Evolutionary conservation across 2,113 vertebrate species (phyloP), one percentile per base, ranked within the genome.

Genomic region (Equus przewalskii): DNA sequence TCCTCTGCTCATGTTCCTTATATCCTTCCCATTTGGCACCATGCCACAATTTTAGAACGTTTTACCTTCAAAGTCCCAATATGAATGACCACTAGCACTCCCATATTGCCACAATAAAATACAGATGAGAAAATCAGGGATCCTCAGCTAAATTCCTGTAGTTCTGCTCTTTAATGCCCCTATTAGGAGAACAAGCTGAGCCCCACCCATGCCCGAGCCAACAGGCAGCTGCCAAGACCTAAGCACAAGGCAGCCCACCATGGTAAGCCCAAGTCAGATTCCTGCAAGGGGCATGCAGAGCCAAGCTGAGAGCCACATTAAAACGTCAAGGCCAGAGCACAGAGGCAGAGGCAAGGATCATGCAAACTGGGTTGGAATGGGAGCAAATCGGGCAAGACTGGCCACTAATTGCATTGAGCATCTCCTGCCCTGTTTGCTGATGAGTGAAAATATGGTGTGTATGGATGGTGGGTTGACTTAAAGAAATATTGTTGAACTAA

Each of bases 111-210:
- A 76, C 33, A 88, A 44, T 24, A 69, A 87, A 56, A 87, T n/a
- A 78, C 30, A 91, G 60, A 64, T 75, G 65, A 96, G n/a, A 90
- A 92, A 49, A 82, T 56, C 58, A 79, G 62, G 54, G 26, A 36
- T 30, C 54, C 24, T 54, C 51, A 79, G 69, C 28, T 94, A 87
- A 67, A 56, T 83, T 54, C 33, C 80, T 83, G 15, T 8, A 79
- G 9, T 64, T 49, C 62, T 84, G 6, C 13, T 72, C 80, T 91
- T 69, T 87, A 92, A 80, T 65, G n/a, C 12, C 16, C 15, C 3
- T 15, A 9, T 44, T 64, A 93, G 62, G 51, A 83, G 51, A 69
- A 62, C 18, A 92, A 69, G 30, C 10, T 75, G 46, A 94, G 33
- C 49, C 13, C 30, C 87, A 51, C 44, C 33, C 26, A 91, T 28